Evolutionary conservation across 2,797 vertebrate genomes (phyloP), one percentile per base, ranked within the genome.

Genomic region (Sebastes dallii): DNA sequence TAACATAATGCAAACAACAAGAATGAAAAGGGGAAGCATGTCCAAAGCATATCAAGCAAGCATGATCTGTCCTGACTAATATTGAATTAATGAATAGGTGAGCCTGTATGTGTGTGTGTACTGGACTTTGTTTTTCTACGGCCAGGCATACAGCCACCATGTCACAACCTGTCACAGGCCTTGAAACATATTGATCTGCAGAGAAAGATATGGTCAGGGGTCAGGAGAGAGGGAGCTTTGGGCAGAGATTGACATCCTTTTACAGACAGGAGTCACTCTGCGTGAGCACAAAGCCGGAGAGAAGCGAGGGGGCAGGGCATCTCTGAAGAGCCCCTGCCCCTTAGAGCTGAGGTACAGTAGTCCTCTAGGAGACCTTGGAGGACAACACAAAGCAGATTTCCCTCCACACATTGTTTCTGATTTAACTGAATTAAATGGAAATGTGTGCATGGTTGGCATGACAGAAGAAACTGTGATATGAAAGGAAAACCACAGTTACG

Each of bases 361-460:
- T 70, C 86, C 83, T 88, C 84, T 58, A 81, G 39, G 20, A 78
- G 80, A 79, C 85, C 80, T 81, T 88, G 70, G 62, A 72, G 66
- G 50, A 78, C 66, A 36, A 66, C 18, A 76, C 46, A n/a, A 72
- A 67, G 74, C 12, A 56, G 32, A 77, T 82, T 55, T 55, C 72
- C 59, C 78, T 29, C 16, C 30, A n/a, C 10, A 67, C 13, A 56
- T 59, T 20, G 7, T 25, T 64, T 13, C 24, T 5, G 8, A 25
- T 66, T 65, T 52, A 16, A 56, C 6, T 56, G 52, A 42, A 62
- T 34, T 60, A 30, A 69, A 75, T 59, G 25, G 42, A 68, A 52
- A 77, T 54, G 0, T 66, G 61, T 68, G 52, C 39, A 55, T n/a
- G 10, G 29, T 16, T 52, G n/a, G 29, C 22, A 58, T 75, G 55